These are phyloP conservation scores for Tolmerus cingulatus DNA, from an alignment of 2,888 invertebrate genomes.

Conservation along the genomic window DNA sequence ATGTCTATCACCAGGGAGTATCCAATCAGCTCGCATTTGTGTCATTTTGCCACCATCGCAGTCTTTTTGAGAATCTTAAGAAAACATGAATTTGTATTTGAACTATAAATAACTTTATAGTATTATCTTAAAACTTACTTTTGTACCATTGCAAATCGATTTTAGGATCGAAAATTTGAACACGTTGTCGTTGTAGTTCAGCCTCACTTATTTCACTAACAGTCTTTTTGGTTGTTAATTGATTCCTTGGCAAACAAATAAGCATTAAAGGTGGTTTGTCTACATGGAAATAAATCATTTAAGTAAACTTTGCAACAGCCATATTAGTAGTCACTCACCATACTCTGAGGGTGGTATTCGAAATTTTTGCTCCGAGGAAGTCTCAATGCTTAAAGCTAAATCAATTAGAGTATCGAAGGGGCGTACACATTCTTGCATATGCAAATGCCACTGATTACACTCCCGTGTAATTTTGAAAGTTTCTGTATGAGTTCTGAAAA, in stretches of 20 bases:
- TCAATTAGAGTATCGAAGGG: constrained; percentile 57
- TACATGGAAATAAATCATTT: constrained; percentile 46
- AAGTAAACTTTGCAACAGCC: background rate
- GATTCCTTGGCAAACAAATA: constrained; percentile 61
- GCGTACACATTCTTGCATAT: constrained; percentile 53
- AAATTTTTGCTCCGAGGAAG: constrained; percentile 55
- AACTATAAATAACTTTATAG: background rate
- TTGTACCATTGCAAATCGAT: constrained; percentile 60
- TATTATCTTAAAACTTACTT: constrained; percentile 53
- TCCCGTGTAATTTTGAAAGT: constrained; percentile 70
- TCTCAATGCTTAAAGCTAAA: constrained; percentile 58
- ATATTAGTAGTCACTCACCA: constrained; percentile 66
- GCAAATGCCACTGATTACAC: constrained; percentile 56
- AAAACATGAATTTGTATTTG: constrained; percentile 3
- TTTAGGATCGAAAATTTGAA: constrained; percentile 60
- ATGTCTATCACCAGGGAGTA: constrained; percentile 77
- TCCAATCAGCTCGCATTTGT: constrained; percentile 80
- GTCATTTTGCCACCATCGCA: constrained; percentile 72
- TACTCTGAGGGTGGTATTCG: constrained; percentile 87
- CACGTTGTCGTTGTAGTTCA: constrained; percentile 58
- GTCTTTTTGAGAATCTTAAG: constrained; percentile 68
- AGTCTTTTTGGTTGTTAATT: constrained; percentile 60
- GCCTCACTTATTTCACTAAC: constrained; percentile 59
- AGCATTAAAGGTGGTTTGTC: constrained; percentile 59
- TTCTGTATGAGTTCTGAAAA: constrained; percentile 70